phyloP scores from a whole-genome alignment of 1,140 invertebrate genomes.

The Tetramorium alpestre region DNA sequence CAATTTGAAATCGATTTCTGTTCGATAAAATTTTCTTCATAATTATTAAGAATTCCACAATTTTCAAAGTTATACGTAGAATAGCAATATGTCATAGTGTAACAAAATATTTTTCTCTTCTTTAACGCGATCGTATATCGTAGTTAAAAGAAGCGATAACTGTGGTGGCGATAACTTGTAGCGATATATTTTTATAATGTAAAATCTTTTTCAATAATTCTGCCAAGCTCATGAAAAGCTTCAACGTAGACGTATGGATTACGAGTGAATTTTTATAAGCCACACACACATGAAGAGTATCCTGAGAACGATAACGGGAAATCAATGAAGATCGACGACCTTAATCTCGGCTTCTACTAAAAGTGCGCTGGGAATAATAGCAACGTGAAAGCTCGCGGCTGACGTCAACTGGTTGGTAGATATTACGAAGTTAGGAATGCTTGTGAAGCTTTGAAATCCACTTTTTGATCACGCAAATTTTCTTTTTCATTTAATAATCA shows the following conservation, averaged over 20 bases:
- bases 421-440: neutral
- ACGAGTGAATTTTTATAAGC: neutral
- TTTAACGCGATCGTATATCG: neutral
- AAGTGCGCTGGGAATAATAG: conserved; percentile 13
- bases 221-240: neutral
- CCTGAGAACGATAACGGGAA: neutral
- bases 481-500: neutral
- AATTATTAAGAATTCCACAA: neutral
- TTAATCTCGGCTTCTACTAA: conserved; percentile 39
- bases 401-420: conserved; percentile 19
- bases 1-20: neutral
- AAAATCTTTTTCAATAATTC: neutral
- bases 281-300: neutral
- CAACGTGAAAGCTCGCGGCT: neutral
- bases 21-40: neutral
- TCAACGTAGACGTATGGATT: neutral
- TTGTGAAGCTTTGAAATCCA: neutral
- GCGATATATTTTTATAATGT: neutral
- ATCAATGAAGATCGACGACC: conserved; percentile 48
- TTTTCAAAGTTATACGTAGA: neutral
- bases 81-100: neutral
- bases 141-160: neutral
- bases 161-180: too few species aligned
- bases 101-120: neutral
- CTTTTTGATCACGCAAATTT: neutral